Conservation (phyloP, 2,797 vertebrate genomes). For the Microhierax caerulescens region DNA sequence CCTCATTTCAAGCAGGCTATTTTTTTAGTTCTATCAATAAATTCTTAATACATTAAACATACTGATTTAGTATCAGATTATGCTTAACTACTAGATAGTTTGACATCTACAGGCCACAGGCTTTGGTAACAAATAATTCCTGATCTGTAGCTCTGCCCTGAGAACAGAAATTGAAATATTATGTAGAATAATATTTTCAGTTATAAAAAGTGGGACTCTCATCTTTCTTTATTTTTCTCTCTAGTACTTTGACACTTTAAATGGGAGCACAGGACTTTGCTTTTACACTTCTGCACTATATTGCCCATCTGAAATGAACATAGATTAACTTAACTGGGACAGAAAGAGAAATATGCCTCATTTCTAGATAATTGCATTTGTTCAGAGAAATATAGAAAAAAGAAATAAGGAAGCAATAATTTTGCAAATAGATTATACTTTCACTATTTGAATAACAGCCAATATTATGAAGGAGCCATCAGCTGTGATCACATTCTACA, state of each 20-base stretch:
- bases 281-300: neutral
- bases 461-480: neutral
- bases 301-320: neutral
- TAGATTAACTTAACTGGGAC: neutral
- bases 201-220: neutral
- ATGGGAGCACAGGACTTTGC: neutral
- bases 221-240: neutral
- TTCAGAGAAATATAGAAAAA: neutral
- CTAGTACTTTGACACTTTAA: neutral
- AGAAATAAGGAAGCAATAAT: neutral
- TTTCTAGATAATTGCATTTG: neutral
- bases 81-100: neutral
- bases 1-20: neutral
- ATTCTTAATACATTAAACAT: neutral
- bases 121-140: neutral
- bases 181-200: neutral
- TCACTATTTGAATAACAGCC: neutral
- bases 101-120: neutral
- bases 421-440: neutral
- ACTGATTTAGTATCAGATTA: neutral
- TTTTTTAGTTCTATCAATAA: neutral
- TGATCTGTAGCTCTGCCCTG: neutral
- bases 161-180: neutral
- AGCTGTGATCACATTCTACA: neutral
- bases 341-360: neutral